Evolutionary conservation across 2,888 invertebrate genomes (phyloP), one percentile per base, ranked within the genome.

Genomic region (Ormyrus pomaceus): DNA sequence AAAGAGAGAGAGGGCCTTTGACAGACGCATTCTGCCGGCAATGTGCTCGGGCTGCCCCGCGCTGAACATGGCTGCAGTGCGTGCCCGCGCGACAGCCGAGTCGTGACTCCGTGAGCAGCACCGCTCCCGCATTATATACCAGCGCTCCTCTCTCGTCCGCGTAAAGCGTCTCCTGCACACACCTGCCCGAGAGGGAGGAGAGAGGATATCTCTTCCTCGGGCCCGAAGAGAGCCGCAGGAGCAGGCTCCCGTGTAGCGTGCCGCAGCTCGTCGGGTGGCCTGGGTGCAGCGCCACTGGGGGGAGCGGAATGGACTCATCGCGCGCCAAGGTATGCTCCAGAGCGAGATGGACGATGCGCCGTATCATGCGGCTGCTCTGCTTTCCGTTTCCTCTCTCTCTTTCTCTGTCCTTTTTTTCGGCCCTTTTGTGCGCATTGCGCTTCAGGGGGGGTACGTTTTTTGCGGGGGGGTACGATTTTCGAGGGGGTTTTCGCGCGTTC

Each of bases 11-110:
- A 19, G 13, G 50, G 51, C 13, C 51, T 62, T 64, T 61, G 62
- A 13, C 46, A 61, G 76, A 76, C 76, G 76, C 80, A 74, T 80
- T 73, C 70, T 58, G 78, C 80, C 81, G 80, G 79, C 82, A 80
- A 82, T 82, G 83, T 81, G 81, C 75, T 80, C 69, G n/a, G 6
- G 73, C 58, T 70, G 5, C 48, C 59, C 34, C 34, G 34, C 34
- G 34, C 34, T 62, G 77, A 76, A 78, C 65, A 77, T 72, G 79
- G 72, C 80, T 61, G 77, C 78, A 72, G 72, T 71, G 81, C 77
- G 70, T 45, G 77, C 71, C 65, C 77, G 71, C 64, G 66, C 51
- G n/a, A 45, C 7, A 7, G 6, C 13, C 10, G 45, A 62, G 62
- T 51, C 59, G 50, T 50, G 70, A 53, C 45, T 45, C 8, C 13